Conservation (phyloP, 2,797 vertebrate species). For the Neosalanx taihuensis region DNA sequence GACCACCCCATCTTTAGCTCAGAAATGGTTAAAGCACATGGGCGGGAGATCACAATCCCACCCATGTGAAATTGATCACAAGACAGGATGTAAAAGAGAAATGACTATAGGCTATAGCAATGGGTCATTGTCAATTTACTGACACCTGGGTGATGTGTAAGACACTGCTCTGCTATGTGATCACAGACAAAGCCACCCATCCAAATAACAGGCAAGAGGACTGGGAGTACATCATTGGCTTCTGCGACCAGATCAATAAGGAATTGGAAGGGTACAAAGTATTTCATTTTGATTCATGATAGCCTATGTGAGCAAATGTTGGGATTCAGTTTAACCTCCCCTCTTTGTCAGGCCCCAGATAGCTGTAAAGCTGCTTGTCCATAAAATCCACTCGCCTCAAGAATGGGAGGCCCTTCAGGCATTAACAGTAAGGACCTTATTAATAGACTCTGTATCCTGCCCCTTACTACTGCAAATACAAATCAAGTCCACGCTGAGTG, state of each 20-base stretch:
- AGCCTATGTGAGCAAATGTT: background rate
- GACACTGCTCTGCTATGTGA: conserved; percentile 2
- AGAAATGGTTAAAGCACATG: no score
- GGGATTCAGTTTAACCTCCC: background rate
- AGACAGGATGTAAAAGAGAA: background rate
- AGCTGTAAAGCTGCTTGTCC: conserved; percentile 86
- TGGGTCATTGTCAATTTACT: no score
- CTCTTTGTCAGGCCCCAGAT: conserved; percentile 86
- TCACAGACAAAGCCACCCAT: conserved; percentile 94
- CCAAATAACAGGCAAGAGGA: conserved; percentile 95
- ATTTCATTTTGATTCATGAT: background rate
- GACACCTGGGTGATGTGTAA: background rate
- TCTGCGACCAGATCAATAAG: conserved; percentile 98
- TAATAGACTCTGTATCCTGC: no score
- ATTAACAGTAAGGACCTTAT: conserved; percentile 80
- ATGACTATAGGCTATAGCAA: background rate
- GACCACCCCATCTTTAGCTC: no score
- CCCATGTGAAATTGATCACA: background rate
- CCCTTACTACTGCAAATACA: no score
- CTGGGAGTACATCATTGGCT: conserved; percentile 98
- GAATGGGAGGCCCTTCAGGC: conserved; percentile 98
- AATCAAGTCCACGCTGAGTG: no score
- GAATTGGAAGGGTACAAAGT: conserved; percentile 91
- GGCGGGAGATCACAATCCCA: background rate
- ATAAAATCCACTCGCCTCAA: conserved; percentile 94